Evolutionary conservation across 2,888 invertebrate genomes (phyloP).

Genomic region (Serripes groenlandicus): DNA sequence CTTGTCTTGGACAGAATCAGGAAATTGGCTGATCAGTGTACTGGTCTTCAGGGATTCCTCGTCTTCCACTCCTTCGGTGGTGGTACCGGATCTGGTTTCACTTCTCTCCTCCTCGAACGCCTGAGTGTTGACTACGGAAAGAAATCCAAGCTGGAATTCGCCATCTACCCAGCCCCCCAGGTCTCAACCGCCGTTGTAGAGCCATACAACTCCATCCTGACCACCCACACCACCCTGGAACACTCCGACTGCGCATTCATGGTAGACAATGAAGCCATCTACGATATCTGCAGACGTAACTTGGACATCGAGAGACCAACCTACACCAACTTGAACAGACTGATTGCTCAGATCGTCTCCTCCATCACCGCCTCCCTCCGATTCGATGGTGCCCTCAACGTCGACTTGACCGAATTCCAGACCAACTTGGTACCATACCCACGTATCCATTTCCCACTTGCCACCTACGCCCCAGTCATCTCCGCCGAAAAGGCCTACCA

Average conservation of each 20-base stretch:
- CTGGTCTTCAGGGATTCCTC: too few relatives aligned
- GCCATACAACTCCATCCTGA: constrained; percentile 96
- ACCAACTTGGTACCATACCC: constrained; percentile 86
- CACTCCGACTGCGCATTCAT: constrained; percentile 89
- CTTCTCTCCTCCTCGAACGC: too few relatives aligned
- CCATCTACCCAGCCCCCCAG: constrained; percentile 90
- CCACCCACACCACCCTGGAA: constrained; percentile 83
- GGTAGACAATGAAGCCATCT: constrained; percentile 96
- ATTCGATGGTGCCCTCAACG: constrained; percentile 92
- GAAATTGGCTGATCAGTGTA: too few relatives aligned
- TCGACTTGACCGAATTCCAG: constrained; percentile 87
- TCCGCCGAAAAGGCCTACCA: constrained; percentile 96
- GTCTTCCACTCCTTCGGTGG: too few relatives aligned
- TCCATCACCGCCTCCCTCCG: constrained; percentile 91
- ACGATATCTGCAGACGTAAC: constrained; percentile 91
- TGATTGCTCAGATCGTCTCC: constrained; percentile 94
- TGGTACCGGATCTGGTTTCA: too few relatives aligned
- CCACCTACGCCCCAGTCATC: constrained; percentile 96
- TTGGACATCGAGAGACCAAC: constrained; percentile 94
- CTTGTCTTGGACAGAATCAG: too few relatives aligned
- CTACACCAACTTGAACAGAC: constrained; percentile 95
- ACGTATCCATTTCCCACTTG: constrained; percentile 92
- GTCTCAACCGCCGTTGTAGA: constrained; percentile 94
- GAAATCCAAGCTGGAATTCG: constrained; percentile 84
- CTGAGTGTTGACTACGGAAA: constrained; percentile 83